Evolutionary conservation across 2,797 vertebrate species (phyloP), one percentile per base, ranked within the genome.

Genomic region (Phrynocephalus guinanensis): DNA sequence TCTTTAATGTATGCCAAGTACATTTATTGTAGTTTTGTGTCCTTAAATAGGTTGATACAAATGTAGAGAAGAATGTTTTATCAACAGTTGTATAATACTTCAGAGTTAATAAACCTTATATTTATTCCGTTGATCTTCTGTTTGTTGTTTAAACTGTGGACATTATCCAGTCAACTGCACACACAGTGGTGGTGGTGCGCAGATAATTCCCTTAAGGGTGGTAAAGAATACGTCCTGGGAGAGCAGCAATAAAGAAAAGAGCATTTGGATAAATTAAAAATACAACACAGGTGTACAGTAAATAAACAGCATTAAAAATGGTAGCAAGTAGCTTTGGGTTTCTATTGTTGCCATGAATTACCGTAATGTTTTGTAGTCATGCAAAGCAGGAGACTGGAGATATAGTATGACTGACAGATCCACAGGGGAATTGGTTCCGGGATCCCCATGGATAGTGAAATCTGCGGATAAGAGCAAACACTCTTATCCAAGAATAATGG

Each of bases 51-150:
- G 50, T 80, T 86, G 20, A 77, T 66, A 63, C 87, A 89, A 30
- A 85, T 94, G 68, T 92, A 72, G 3, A 66, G 66, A 73, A 82
- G 92, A 86, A 87, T 88, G 81, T 83, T 91, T 50, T 82, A 48
- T 82, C 72, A 30, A 30, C 83, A 87, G 84, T 90, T 89, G 82
- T 63, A 70, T 82, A 90, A 82, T 79, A 93, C n/a, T 94, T 88
- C 83, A 88, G 86, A 67, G 92, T 90, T 94, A 93, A 90, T 82
- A 91, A 93, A 94, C 70, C 70, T 70, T 78, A 44, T 89, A 63
- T 63, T 63, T 63, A 85, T 22, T 16, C n/a, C 8, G 5, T 82
- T 91, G 89, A 75, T 79, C 88, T 87, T 92, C 22, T 91, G 87
- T 93, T 28, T 91, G 79, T 91, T 91, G 76, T 91, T 93, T 88